Evolutionary conservation across 2,888 invertebrate genomes (phyloP), one percentile per base, ranked within the genome.

Genomic region (Meandrusa payeni): DNA sequence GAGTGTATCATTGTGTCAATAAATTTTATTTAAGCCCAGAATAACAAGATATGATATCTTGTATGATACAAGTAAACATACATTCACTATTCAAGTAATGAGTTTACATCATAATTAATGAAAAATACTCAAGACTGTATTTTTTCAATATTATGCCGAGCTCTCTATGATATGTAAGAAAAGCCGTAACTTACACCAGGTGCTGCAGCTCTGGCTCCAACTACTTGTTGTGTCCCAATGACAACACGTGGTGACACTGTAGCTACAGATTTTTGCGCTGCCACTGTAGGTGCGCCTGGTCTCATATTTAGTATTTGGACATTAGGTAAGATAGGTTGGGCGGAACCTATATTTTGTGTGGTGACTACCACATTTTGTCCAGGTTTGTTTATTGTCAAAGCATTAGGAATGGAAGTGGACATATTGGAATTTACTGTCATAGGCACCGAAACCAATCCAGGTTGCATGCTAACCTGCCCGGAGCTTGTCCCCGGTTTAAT

Each of bases 251-350:
- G 93, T 47, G 94, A 91, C 50, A 95, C 93, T 44, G 92, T 91
- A 43, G 93, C 91, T 50, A 95, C 92, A 51, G 92, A 92, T 79
- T 95, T 95, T 74, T 93, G 93, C 45, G 91, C 91, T 49, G 91
- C 89, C 57, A 92, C 90, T 12, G 67, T 60, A 31, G 94, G 93
- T 48, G 92, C 90, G 48, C 91, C 92, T 39, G 94, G 93, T 57
- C 95, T 90, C 89, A 95, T 94, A 78, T 95, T 96, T 58, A 96
- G 89, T 69, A 96, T 94, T 81, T 95, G 94, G 64, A 96, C 94
- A 82, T 94, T 94, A 41, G 93, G 93, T 53, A 93, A 78, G 45
- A 91, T 88, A 55, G 91, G 91, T 59, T 93, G 91, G 48, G 83
- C 88, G 57, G 90, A 90, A 49, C 92, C 89, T 52, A 91, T 74